Evolutionary conservation across 1,140 invertebrate genomes (phyloP).

Genomic region (Drosophila fuyamai): DNA sequence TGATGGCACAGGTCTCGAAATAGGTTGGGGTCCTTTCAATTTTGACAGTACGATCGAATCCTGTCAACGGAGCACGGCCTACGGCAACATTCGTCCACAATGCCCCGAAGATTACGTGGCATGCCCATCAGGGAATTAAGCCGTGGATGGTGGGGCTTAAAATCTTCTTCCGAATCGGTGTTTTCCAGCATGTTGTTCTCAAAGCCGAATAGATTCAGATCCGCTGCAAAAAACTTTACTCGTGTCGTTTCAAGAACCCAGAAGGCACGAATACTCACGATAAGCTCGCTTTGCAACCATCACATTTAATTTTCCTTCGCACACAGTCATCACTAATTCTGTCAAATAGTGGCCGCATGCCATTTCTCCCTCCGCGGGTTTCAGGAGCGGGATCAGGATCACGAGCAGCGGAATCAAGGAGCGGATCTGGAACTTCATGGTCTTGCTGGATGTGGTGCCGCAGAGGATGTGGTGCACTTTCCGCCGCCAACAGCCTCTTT

Average conservation of each 20-base stretch:
- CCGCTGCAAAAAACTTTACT: slow-evolving; percentile 31
- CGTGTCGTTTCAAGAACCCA: neutral
- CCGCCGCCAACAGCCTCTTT: slow-evolving; percentile 22
- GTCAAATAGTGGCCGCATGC: slow-evolving; percentile 29
- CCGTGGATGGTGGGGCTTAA: neutral
- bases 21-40: neutral
- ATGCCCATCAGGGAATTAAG: slow-evolving; percentile 39
- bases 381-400: slow-evolving; percentile 23
- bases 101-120: slow-evolving; percentile 33
- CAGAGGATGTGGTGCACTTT: slow-evolving; percentile 49
- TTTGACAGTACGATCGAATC: slow-evolving; percentile 29
- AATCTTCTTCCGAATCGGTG: neutral
- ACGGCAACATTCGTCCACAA: slow-evolving; percentile 56
- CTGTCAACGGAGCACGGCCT: slow-evolving; percentile 22
- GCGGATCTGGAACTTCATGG: slow-evolving; percentile 32
- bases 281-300: slow-evolving; percentile 31
- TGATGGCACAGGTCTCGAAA: neutral
- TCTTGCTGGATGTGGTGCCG: slow-evolving; percentile 12
- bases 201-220: slow-evolving; percentile 60
- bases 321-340: slow-evolving; percentile 17
- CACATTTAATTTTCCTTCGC: slow-evolving; percentile 14
- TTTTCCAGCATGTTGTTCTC: slow-evolving; percentile 38
- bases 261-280: slow-evolving; percentile 35
- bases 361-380: slow-evolving; percentile 3
- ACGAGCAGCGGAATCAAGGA: slow-evolving; percentile 22